Percentiles rank a stretch among this genome's conserved stretches.
These are phyloP conservation scores for Tiaroga cobitis DNA, from an alignment of 2,797 vertebrate genomes.

Conservation along the genomic window DNA sequence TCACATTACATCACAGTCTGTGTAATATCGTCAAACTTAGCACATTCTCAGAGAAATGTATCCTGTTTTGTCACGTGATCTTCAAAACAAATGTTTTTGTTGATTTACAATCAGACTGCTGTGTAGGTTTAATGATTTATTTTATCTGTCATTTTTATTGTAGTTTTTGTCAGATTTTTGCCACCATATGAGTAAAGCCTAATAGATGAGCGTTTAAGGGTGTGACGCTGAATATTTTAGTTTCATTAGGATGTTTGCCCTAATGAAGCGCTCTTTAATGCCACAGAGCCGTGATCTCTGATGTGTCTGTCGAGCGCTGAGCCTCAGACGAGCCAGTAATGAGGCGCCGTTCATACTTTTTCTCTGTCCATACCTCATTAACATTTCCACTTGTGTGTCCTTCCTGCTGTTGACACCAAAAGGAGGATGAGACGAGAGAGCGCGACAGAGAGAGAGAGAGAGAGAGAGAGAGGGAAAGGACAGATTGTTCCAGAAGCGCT, in stretches of 20 bases:
- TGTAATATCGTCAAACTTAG: neutral
- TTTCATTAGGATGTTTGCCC: neutral
- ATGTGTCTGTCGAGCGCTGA: neutral
- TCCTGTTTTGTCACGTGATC: neutral
- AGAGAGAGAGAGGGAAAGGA: slow-evolving; percentile 35
- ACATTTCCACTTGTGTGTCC: slow-evolving; percentile 1
- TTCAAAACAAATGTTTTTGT: neutral
- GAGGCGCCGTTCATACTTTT: neutral
- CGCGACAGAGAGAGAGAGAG: neutral
- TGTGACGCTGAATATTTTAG: neutral
- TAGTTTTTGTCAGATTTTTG: neutral
- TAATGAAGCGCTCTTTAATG: neutral
- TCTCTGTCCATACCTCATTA: slow-evolving; percentile 29
- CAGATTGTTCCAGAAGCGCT: slow-evolving; percentile 52
- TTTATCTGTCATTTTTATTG: neutral
- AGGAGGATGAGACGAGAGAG: neutral
- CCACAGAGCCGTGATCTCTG: neutral
- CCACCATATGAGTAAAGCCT: neutral
- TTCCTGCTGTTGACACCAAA: slow-evolving; percentile 32
- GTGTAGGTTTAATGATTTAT: neutral
- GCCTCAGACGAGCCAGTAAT: slow-evolving; percentile 31
- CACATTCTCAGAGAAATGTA: neutral
- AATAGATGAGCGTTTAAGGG: neutral
- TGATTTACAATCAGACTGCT: slow-evolving; percentile 1
- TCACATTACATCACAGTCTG: slow-evolving; percentile 6